phyloP scores from a whole-genome alignment of 1,140 invertebrate species.

The Formica exsecta region DNA sequence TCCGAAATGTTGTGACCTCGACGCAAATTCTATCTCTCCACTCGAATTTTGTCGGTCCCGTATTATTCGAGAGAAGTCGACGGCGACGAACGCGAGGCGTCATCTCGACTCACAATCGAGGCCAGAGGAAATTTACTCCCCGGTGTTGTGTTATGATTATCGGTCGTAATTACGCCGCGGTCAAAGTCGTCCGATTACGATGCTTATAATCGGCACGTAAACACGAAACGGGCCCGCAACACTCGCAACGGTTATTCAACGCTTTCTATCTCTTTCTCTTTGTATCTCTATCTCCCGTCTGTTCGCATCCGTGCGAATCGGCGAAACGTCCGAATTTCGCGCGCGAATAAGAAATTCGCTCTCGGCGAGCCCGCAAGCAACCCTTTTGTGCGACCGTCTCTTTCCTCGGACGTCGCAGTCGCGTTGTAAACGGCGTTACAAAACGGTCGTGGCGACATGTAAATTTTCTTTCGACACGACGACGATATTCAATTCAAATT shows the following conservation, averaged over 20 bases:
- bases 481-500: conserved; percentile 56
- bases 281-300: background rate
- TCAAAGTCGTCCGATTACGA: conserved; percentile 60
- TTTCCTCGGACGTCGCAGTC: background rate
- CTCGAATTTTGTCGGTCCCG: background rate
- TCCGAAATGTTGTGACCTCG: background rate
- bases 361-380: background rate
- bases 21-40: background rate
- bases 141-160: conserved; percentile 48
- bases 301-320: background rate
- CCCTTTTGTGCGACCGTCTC: conserved; percentile 33
- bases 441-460: conserved; percentile 43
- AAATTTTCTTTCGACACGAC: conserved; percentile 46
- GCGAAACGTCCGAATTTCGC: conserved; percentile 41
- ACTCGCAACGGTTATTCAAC: background rate
- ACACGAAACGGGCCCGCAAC: conserved; percentile 35
- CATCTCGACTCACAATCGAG: conserved; percentile 32
- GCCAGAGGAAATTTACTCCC: conserved; percentile 60
- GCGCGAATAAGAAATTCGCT: conserved; percentile 34
- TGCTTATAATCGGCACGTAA: conserved; percentile 41
- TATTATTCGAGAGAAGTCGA: background rate
- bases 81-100: conserved; percentile 4
- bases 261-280: background rate
- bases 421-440: conserved; percentile 48
- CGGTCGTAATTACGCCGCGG: conserved; percentile 48